Conservation (phyloP, 2,888 invertebrate species). For the Leuctra nigra region DNA sequence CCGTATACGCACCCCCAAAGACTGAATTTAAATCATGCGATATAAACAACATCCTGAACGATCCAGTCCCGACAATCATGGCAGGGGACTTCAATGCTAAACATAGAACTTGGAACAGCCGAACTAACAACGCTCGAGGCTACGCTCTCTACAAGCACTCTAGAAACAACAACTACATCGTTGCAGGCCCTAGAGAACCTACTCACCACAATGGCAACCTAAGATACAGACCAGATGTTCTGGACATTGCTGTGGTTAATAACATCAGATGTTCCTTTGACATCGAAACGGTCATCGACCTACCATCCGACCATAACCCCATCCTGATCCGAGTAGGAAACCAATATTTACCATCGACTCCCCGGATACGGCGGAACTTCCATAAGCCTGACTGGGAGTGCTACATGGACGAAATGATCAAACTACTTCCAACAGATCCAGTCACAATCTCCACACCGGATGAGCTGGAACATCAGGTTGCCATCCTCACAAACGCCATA, state of each 20-base stretch:
- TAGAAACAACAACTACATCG: neutral
- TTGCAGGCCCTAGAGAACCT: neutral
- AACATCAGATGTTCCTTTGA: neutral
- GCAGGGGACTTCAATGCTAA: constrained; percentile 9
- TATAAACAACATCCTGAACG: no score
- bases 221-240: neutral
- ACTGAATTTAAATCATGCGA: no score
- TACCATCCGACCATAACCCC: no score
- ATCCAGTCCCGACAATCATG: neutral
- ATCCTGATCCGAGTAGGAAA: no score
- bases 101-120: constrained; percentile 5
- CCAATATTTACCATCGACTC: no score
- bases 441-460: neutral
- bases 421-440: neutral
- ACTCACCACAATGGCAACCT: neutral
- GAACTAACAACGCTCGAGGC: neutral
- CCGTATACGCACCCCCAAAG: no score
- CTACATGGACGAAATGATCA: neutral
- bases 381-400: neutral
- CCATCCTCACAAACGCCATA: neutral
- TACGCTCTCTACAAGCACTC: neutral
- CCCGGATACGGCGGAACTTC: neutral
- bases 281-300: no score
- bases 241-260: constrained; percentile 2
- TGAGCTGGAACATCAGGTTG: neutral